Evolutionary conservation across 2,113 vertebrate genomes (phyloP), one percentile per base, ranked within the genome.

Genomic region (Cinclus mexicanus): DNA sequence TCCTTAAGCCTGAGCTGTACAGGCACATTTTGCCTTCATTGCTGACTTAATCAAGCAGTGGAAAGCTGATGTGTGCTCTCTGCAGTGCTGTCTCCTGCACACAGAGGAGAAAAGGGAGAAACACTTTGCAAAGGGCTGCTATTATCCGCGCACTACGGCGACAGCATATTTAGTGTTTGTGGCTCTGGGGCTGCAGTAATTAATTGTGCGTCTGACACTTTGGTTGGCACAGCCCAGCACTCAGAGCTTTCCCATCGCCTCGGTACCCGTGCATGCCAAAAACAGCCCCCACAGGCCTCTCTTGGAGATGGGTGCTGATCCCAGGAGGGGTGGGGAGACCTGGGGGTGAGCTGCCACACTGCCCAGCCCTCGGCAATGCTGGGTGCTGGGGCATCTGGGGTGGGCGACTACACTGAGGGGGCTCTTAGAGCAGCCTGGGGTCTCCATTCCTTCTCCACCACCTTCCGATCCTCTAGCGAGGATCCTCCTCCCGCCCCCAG

Each of bases 1-100:
- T 96, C 77, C 80, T 92, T 91, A 95, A 96, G 87, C 79, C 79
- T 37, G 61, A 83, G 86, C 89, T 61, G 67, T n/a, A 35, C 60
- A 50, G 88, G 84, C 86, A 95, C 42, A 86, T 95, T 94, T 88
- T 75, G 35, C 60, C 91, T 95, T 92, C 6, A 3, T 47, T 80
- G 96, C 93, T 80, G 94, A 93, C 87, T 96, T 96, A 97, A 96
- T 94, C 90, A 93, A 94, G 90, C 72, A 57, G 74, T 31, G 24
- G 83, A 84, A 63, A 86, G 92, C 83, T 15, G 69, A 53, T 89
- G 82, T 87, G 94, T 56, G 78, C 65, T 90, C 82, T 56, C 94
- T 83, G 77, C 95, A 91, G 92, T 80, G 4, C 70, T 91, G 91
- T 94, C 88, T 94, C 80, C 35, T 77, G 53, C 46, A n/a, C 29